Percentiles rank a stretch among this genome's conserved stretches.
phyloP scores from a whole-genome alignment of 2,888 invertebrate genomes.

The Sabellastarte sp. region DNA sequence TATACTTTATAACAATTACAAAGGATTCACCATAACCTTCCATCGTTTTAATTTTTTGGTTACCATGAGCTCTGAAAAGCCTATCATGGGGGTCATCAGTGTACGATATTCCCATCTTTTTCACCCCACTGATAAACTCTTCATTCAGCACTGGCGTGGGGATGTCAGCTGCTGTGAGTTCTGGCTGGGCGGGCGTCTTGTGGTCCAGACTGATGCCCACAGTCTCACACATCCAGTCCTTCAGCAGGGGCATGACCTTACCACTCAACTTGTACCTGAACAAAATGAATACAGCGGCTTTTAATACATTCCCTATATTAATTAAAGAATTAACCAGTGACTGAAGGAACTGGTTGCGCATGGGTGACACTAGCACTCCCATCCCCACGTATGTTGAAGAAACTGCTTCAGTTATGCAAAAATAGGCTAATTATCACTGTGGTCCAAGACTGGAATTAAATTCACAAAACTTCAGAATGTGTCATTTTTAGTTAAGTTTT shows the following conservation, averaged over 20 bases:
- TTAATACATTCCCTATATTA: too few relatives aligned
- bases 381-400: too few relatives aligned
- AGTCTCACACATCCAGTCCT: slow-evolving; percentile 75
- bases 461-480: too few relatives aligned
- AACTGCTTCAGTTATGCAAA: too few relatives aligned
- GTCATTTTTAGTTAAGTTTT: too few relatives aligned
- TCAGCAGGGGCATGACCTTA: slow-evolving; percentile 72
- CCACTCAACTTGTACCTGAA: slow-evolving; percentile 58
- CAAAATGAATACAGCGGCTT: too few relatives aligned
- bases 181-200: slow-evolving; percentile 45
- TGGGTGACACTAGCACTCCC: too few relatives aligned
- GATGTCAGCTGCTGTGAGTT: slow-evolving; percentile 64
- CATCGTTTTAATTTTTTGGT: background rate
- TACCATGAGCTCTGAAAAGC: slow-evolving; percentile 82
- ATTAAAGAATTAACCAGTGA: too few relatives aligned
- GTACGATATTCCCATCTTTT: slow-evolving; percentile 64
- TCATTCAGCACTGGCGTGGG: slow-evolving; percentile 70
- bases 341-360: too few relatives aligned
- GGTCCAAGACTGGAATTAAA: too few relatives aligned
- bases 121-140: slow-evolving; percentile 66
- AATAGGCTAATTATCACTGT: too few relatives aligned
- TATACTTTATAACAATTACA: too few relatives aligned
- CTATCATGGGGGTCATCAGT: slow-evolving; percentile 80
- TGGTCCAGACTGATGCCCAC: slow-evolving; percentile 68
- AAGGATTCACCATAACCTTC: background rate